Conservation (phyloP, 2,113 vertebrate species). For the rabbit (Oryctolagus cuniculus) region mOryCun1.1 NC_091436.1:166820001-166820500, state of each 20-base stretch:
- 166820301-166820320: background rate
- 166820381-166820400: background rate
- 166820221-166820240: background rate
- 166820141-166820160: background rate
- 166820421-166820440: background rate
- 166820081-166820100: background rate
- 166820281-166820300: background rate
- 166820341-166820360: background rate
- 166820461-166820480: conserved; percentile 9
- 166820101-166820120: background rate
- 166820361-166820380: background rate
- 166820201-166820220: background rate
- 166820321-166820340: background rate
- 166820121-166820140: background rate
- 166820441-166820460: background rate
- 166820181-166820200: background rate
- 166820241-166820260: background rate
- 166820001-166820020: background rate
- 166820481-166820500: background rate
- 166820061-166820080: background rate
- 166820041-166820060: background rate
- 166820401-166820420: background rate
- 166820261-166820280: background rate
- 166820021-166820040: background rate
- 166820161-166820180: background rate